Conservation (phyloP, 2,797 vertebrate species). For the Emys orbicularis region DNA sequence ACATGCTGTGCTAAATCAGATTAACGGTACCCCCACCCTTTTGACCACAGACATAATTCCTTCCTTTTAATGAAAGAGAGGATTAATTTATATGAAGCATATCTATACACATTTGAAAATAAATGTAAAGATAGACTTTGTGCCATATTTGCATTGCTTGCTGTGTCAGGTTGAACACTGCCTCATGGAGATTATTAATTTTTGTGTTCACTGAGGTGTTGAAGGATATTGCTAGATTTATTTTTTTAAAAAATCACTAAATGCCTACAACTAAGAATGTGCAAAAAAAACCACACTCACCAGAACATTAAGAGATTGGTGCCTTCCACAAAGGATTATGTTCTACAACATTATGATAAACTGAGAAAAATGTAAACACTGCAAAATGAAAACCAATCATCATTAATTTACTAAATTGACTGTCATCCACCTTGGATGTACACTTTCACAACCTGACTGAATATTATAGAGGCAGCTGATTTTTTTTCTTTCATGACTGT, state of each 20-base stretch:
- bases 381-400: constrained; percentile 32
- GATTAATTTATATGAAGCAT: constrained; percentile 84
- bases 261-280: constrained; percentile 35
- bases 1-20: constrained; percentile 86
- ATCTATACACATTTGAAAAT: constrained; percentile 83
- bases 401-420: constrained; percentile 42
- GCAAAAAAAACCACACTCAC: background rate
- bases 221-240: constrained; percentile 50
- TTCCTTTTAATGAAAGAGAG: constrained; percentile 81
- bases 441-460: constrained; percentile 16
- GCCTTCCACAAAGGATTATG: constrained; percentile 23
- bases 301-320: background rate
- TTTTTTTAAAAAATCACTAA: constrained; percentile 56
- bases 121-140: constrained; percentile 81
- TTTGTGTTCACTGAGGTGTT: constrained; percentile 63
- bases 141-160: constrained; percentile 60
- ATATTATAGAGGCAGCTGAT: background rate
- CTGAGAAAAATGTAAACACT: constrained; percentile 40
- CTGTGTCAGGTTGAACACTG: constrained; percentile 57
- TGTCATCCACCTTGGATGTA: background rate
- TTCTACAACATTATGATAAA: background rate
- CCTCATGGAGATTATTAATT: constrained; percentile 74
- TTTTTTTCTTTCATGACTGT: constrained; percentile 36
- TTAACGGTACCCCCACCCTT: constrained; percentile 80
- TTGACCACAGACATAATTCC: constrained; percentile 82